phyloP scores from a whole-genome alignment of 2,888 invertebrate species.

The Thyatira batis region DNA sequence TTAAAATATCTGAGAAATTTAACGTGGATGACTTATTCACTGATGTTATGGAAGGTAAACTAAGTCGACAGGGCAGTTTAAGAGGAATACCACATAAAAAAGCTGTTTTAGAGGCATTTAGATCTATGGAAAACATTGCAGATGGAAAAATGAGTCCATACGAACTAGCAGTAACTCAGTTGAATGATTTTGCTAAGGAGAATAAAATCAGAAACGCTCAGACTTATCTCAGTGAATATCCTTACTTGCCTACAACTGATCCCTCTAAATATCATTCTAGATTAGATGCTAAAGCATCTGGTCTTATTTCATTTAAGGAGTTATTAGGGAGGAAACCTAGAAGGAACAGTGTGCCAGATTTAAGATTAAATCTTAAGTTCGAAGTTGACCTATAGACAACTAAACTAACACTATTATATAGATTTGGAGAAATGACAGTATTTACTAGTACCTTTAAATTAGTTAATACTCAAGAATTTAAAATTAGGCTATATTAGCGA shows the following conservation, averaged over 20 bases:
- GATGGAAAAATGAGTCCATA: slow-evolving; percentile 64
- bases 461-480: slow-evolving; percentile 49
- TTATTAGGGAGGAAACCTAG: slow-evolving; percentile 58
- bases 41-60: slow-evolving; percentile 74
- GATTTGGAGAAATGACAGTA: slow-evolving; percentile 41
- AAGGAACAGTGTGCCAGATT: slow-evolving; percentile 75
- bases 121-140: slow-evolving; percentile 75
- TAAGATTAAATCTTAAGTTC: slow-evolving; percentile 67
- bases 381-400: slow-evolving; percentile 55
- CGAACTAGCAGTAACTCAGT: slow-evolving; percentile 62
- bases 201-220: slow-evolving; percentile 66
- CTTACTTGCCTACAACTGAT: slow-evolving; percentile 76
- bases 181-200: slow-evolving; percentile 62
- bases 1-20: slow-evolving; percentile 79
- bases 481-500: slow-evolving; percentile 7
- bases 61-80: slow-evolving; percentile 75
- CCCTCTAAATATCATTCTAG: slow-evolving; percentile 76
- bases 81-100: slow-evolving; percentile 79
- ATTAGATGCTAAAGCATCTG: slow-evolving; percentile 67
- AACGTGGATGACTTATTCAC: slow-evolving; percentile 76
- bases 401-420: slow-evolving; percentile 12
- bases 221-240: slow-evolving; percentile 74
- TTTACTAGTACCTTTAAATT: slow-evolving; percentile 53
- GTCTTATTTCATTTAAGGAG: slow-evolving; percentile 73
- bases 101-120: slow-evolving; percentile 77